These are phyloP conservation scores for Pipistrellus kuhlii DNA, from an alignment of 2,797 vertebrate species.

Conservation along the genomic window DNA sequence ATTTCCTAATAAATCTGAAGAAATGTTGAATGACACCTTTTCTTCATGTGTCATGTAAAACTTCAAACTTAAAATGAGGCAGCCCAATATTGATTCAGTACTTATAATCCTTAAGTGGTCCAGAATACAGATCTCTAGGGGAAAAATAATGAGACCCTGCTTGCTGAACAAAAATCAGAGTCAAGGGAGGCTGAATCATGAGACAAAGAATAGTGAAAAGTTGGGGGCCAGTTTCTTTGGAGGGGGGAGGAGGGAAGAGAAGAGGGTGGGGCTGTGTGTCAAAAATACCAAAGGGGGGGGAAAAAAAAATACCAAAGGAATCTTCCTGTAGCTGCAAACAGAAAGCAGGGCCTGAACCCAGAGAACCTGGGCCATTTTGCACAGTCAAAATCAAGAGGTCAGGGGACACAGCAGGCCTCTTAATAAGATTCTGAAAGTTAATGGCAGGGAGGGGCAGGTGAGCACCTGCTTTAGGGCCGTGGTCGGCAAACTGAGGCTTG, in stretches of 20 bases:
- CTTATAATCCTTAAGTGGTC: not conserved
- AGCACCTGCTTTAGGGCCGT: not conserved
- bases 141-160: not conserved
- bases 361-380: not conserved
- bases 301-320: constrained; percentile 55
- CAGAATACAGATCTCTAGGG: not conserved
- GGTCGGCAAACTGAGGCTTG: too few species aligned
- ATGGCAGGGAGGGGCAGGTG: not conserved
- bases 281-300: constrained; percentile 56
- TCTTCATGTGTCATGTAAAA: not conserved
- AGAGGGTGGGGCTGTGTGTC: not conserved
- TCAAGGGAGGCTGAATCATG: not conserved
- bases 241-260: accelerated
- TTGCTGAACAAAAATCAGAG: not conserved
- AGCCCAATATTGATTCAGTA: not conserved
- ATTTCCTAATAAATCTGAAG: constrained; percentile 32
- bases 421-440: not conserved
- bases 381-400: not conserved
- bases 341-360: not conserved
- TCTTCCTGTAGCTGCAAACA: not conserved
- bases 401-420: not conserved
- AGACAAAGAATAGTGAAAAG: not conserved
- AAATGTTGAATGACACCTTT: not conserved
- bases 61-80: not conserved
- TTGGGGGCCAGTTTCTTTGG: not conserved